Base-by-base conservation (phyloP, 1,140 invertebrate species). In the Panagrolaimus sp. region DNA sequence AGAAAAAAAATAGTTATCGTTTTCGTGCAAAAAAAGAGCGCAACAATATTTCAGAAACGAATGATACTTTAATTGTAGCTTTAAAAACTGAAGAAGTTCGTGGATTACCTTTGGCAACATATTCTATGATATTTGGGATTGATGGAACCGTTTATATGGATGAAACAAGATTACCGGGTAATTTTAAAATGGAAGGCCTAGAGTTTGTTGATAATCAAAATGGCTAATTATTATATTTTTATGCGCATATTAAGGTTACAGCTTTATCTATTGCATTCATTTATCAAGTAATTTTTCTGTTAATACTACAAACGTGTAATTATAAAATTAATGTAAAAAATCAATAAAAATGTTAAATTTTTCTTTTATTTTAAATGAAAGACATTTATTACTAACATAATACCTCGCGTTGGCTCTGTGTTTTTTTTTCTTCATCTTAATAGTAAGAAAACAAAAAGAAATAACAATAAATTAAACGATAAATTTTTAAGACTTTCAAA, bases 101-200 rank as follows among this genome's bases (percentile, higher is more conserved):
- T 77, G 92, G 92, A 0, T 89, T 89, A 74, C 72, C 81, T 9
- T 92, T 92, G 4, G 89, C 91, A 1, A 91, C 92, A 0, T 98
- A 92, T 82, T 89, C 97, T 14, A 89, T 89, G 69, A 91, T 90
- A 43, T 98, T 98, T 84, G 89, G 88, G 62, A 88, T 91, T 31
- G 83, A 90, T 67, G 94, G 95, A 0, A 87, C 89, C 67, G 88
- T 95, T 38, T 77, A 97, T 70, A 79, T 96, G 76, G 87, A 89
- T 0, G 94, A 98, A 83, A 38, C 31, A 38, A 88, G 90, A 82
- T 88, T 98, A 63, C 47, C 64, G 45, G 88, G 88, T 61, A 88
- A 93, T 78, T 87, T 90, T 71, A 99, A 99, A 87, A 98, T 91
- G 86, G 96, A 99, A 87, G 96, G 96, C 51, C 85, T 99, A 65